phyloP scores from a whole-genome alignment of 2,113 vertebrate species.

The Nothocercus julius region DNA sequence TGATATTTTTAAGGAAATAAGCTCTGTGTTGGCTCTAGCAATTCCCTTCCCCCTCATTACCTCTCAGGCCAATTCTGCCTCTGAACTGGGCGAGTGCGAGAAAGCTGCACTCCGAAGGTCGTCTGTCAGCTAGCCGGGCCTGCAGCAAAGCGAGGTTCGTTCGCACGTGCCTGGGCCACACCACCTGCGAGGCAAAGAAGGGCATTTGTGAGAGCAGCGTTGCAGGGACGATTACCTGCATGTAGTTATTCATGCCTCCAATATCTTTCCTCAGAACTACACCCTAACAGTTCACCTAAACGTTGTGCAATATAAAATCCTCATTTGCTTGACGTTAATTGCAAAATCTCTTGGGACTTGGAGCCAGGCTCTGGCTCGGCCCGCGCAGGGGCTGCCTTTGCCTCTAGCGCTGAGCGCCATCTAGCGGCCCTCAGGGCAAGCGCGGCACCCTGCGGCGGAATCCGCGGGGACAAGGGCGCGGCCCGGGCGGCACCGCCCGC shows the following conservation, averaged over 20 bases:
- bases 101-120: neutral
- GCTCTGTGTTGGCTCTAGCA: accelerated
- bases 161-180: neutral
- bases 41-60: neutral
- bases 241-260: neutral
- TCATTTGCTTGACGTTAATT: neutral
- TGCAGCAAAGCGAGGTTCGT: neutral
- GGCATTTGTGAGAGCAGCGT: neutral
- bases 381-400: neutral
- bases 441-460: too few species aligned
- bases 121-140: neutral
- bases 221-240: neutral
- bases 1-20: neutral
- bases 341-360: neutral
- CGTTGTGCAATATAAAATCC: neutral
- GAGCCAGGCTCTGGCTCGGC: neutral
- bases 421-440: constrained; percentile 4
- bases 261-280: neutral
- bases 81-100: neutral
- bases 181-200: neutral
- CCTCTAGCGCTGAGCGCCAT: constrained; percentile 29
- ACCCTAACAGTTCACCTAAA: neutral
- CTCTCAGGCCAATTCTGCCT: neutral
- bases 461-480: too few species aligned
- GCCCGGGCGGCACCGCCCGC: too few species aligned